phyloP scores from a whole-genome alignment of 2,888 invertebrate species.

The Himalopsyche japonica region DNA sequence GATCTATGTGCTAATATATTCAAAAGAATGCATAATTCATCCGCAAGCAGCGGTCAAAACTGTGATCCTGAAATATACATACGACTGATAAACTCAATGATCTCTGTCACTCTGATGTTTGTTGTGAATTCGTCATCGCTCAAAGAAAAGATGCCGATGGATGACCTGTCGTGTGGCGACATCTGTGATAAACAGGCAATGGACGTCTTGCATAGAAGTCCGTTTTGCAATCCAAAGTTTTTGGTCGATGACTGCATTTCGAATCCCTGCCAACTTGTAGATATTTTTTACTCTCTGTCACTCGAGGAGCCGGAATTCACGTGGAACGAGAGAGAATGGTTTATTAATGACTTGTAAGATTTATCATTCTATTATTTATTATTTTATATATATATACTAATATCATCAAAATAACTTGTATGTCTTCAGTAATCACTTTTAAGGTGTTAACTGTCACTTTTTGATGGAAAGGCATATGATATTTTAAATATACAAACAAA shows the following conservation, averaged over 20 bases:
- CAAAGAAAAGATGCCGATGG: conserved; percentile 24
- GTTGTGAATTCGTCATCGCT: conserved; percentile 52
- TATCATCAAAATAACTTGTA: no score
- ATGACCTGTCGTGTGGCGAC: conserved; percentile 14
- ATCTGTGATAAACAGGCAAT: conserved; percentile 14
- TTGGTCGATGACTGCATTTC: conserved; percentile 62
- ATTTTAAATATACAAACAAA: no score
- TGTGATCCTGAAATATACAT: background rate
- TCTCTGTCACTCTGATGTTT: conserved; percentile 52
- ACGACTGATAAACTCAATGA: conserved; percentile 51
- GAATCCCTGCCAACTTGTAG: conserved; percentile 61
- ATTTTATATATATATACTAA: no score
- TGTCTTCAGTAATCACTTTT: no score
- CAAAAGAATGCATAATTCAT: conserved; percentile 48
- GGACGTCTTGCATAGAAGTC: conserved; percentile 47
- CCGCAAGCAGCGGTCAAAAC: background rate
- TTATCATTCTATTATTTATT: conserved; percentile 16
- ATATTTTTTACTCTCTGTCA: conserved; percentile 65
- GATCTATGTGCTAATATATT: conserved; percentile 51
- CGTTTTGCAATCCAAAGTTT: conserved; percentile 62
- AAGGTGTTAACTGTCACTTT: no score
- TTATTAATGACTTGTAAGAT: conserved; percentile 65
- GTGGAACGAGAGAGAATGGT: conserved; percentile 76
- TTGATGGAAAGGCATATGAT: no score
- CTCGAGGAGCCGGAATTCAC: conserved; percentile 63